Evolutionary conservation across 1,140 invertebrate genomes (phyloP).

Genomic region (Brachionus rotundiformis): DNA sequence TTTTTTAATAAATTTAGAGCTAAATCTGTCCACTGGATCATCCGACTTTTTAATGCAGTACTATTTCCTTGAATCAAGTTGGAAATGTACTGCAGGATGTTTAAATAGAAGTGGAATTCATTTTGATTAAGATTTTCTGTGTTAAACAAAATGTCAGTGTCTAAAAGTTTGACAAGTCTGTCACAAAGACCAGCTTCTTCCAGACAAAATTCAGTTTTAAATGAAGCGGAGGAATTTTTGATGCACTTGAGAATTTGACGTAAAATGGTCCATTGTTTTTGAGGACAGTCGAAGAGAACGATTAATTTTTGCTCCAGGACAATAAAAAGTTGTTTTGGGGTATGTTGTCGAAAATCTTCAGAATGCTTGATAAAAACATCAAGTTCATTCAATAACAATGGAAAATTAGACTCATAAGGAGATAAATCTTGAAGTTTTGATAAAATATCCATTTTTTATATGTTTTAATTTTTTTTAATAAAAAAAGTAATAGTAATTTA

Average conservation of each 20-base stretch:
- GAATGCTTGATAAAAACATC: background rate
- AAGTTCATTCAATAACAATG: background rate
- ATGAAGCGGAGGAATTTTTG: conserved; percentile 25
- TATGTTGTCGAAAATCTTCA: background rate
- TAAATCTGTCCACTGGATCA: background rate
- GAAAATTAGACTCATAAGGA: background rate
- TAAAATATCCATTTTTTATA: too few species aligned
- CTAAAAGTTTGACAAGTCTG: background rate
- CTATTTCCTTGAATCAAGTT: conserved; percentile 27
- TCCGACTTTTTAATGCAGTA: background rate
- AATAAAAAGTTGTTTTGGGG: too few species aligned
- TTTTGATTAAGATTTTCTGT: background rate
- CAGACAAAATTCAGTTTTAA: background rate
- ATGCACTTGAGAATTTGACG: background rate
- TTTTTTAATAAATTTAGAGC: background rate
- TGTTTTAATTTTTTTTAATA: too few species aligned
- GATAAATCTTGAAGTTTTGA: too few species aligned
- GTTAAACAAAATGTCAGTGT: background rate
- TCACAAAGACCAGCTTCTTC: background rate
- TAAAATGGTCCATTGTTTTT: background rate
- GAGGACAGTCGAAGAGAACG: background rate
- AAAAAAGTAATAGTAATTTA: too few species aligned
- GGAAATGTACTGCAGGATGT: conserved; percentile 4
- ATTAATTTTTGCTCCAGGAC: too few species aligned
- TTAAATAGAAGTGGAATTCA: conserved; percentile 13